Evolutionary conservation across 2,113 vertebrate genomes (phyloP).

Genomic region (Cepphus grylle): DNA sequence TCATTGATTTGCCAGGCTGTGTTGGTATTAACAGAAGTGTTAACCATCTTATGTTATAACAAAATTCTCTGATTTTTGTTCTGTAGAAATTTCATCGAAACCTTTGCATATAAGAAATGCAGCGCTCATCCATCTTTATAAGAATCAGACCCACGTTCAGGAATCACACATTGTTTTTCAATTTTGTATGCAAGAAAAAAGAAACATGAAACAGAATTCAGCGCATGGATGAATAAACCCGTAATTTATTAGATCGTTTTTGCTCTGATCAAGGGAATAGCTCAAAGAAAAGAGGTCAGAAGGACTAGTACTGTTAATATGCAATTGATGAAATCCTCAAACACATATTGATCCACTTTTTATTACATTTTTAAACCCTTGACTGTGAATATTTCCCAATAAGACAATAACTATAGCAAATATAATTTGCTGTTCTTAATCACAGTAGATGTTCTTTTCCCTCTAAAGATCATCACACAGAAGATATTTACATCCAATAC

Average conservation of each 20-base stretch:
- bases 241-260: conserved; percentile 61
- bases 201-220: conserved; percentile 25
- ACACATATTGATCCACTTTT: conserved; percentile 72
- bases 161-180: neutral
- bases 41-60: neutral
- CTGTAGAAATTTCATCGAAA: neutral
- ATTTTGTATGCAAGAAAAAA: conserved; percentile 5
- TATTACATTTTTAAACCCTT: conserved; percentile 75
- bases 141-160: neutral
- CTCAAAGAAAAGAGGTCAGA: conserved; percentile 66
- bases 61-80: neutral
- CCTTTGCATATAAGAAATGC: neutral
- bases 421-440: conserved; percentile 71
- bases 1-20: neutral
- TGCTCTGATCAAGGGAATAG: conserved; percentile 65
- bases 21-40: neutral
- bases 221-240: conserved; percentile 44
- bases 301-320: conserved; percentile 65
- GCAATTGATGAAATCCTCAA: conserved; percentile 73
- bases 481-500: conserved; percentile 48
- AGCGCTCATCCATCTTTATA: neutral
- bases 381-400: conserved; percentile 68
- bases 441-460: conserved; percentile 52
- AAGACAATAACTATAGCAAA: conserved; percentile 72
- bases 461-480: conserved; percentile 29